Base-by-base conservation (phyloP, 2,888 invertebrate genomes). In the Eupithecia insigniata region DNA sequence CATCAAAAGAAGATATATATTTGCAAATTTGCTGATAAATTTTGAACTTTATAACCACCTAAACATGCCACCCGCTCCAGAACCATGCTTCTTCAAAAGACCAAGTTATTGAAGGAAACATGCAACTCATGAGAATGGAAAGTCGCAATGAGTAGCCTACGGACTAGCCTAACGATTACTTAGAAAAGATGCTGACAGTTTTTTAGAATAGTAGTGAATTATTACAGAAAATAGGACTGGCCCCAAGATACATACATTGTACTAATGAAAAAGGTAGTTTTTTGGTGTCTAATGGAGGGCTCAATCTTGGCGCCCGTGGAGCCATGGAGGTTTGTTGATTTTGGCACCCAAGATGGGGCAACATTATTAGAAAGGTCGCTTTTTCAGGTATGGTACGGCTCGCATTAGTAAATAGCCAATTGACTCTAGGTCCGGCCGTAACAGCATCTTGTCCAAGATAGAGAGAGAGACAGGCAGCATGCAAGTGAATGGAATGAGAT, bases 401-500 rank as follows among this genome's bases (percentile, higher is more conserved):
- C 1, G 46, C 7, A 36, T 36, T 34, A 12, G 22, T 51, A 58
- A 16, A 28, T 28, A 28, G 28, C 28, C 18, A 8, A 26, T 39
- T 51, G 32, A 43, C 28, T 43, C 34, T 72, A 61, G 26, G 65
- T 66, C 34, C 39, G 55, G 62, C 61, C 66, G n/a, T 46, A 80
- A 82, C 79, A 83, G 82, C 82, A 85, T 85, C 83, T 83, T 82
- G 76, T 82, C 79, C 75, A 70, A 79, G 81, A 83, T 80, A 79
- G 83, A 74, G 76, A 83, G 82, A 81, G 76, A 83, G 82, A 81
- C 90, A 92, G 89, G 92, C 92, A 89, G 84, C 93, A 92, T 92
- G 92, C 92, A 91, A 89, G 90, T 91, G 92, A 90, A 90, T 86
- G 88, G 79, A 79, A 92, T 91, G 91, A 85, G 76, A 90, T 89